Evolutionary conservation across 2,797 vertebrate species (phyloP).

Genomic region (Chelonia mydas): DNA sequence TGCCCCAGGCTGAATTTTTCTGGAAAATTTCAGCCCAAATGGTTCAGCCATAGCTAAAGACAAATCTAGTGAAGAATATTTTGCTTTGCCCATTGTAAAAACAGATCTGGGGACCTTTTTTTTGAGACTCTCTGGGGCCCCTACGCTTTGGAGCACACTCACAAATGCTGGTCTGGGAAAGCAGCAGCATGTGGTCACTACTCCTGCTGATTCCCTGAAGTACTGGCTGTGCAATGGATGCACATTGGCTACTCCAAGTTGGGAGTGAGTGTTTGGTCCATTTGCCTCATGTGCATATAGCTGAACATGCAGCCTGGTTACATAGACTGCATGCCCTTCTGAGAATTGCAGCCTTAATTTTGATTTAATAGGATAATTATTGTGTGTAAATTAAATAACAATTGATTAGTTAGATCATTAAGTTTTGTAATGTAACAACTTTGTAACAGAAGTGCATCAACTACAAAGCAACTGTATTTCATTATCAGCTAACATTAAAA

Average conservation of each 20-base stretch:
- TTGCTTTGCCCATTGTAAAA: background rate
- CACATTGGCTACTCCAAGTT: background rate
- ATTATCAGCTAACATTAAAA: background rate
- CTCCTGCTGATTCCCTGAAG: background rate
- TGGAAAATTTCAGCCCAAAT: background rate
- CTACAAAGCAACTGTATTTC: background rate
- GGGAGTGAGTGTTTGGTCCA: background rate
- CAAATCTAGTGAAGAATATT: background rate
- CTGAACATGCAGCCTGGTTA: background rate
- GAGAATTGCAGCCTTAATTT: slow-evolving; percentile 12
- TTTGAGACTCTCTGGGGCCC: background rate
- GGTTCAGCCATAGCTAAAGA: background rate
- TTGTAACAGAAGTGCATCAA: background rate
- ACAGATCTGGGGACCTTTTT: background rate
- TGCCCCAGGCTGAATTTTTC: background rate
- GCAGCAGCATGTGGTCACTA: background rate
- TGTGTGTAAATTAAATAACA: background rate
- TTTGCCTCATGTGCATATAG: background rate
- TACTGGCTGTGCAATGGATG: background rate
- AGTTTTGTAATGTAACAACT: background rate
- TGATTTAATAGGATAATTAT: background rate
- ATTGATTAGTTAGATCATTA: background rate
- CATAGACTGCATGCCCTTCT: background rate
- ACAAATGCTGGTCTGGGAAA: background rate
- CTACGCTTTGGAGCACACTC: background rate